These are phyloP conservation scores for Parthenolecanium corni DNA, from an alignment of 2,888 invertebrate species.

Conservation along the genomic window DNA sequence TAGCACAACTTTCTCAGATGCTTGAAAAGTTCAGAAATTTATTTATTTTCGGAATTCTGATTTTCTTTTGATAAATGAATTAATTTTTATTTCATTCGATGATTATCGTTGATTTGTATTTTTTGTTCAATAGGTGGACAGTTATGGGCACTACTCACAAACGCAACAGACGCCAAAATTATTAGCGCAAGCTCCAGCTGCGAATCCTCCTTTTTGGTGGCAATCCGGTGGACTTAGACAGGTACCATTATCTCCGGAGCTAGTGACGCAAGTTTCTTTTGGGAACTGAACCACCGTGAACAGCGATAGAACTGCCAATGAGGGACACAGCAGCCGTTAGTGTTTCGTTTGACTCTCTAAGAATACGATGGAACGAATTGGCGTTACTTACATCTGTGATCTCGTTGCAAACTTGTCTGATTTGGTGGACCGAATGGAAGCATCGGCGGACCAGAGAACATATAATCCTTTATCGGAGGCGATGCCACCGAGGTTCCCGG, in stretches of 20 bases:
- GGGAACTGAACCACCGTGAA: constrained; percentile 69
- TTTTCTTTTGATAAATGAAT: no score
- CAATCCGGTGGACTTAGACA: constrained; percentile 66
- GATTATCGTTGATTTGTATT: no score
- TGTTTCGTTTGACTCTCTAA: not conserved
- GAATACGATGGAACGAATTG: not conserved
- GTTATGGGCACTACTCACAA: constrained; percentile 45
- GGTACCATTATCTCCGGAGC: constrained; percentile 68
- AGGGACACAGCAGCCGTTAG: no score
- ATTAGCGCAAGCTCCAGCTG: constrained; percentile 67
- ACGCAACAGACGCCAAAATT: constrained; percentile 66
- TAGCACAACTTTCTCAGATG: no score
- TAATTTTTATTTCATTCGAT: no score
- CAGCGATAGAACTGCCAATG: constrained; percentile 56
- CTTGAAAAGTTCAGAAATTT: no score
- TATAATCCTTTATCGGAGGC: not conserved
- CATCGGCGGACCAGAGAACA: not conserved
- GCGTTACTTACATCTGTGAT: constrained; percentile 14
- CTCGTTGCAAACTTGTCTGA: not conserved
- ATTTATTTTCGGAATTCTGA: no score
- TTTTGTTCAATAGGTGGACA: no score
- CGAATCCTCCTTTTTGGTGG: constrained; percentile 54
- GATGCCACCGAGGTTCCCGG: not conserved
- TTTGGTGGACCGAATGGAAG: not conserved
- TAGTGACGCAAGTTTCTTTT: constrained; percentile 60